Base-by-base conservation (phyloP, 1,140 invertebrate species). In the Sarcophaga bullata region DNA sequence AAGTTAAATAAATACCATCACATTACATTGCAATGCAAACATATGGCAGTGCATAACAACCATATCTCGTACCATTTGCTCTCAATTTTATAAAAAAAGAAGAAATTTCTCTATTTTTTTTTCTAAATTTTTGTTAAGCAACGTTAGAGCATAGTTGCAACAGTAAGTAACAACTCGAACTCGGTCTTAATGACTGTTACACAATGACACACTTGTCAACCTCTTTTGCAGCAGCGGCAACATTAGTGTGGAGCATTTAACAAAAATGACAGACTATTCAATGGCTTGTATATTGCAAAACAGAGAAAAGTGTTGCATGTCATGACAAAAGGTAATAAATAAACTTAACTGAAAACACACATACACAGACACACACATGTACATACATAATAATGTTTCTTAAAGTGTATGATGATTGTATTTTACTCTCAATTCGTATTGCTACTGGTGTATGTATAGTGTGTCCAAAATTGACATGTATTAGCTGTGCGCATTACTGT, bases 1-100 rank as follows among this genome's bases (percentile, higher is more conserved):
- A 78, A 78, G 75, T 52, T 78, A 50, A 78, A 48, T 52, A 52
- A 78, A 78, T 78, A 78, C 48, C 75, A 52, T 46, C 73, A 76
- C 75, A 78, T 50, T 37, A 37, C 15, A 8, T 68, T 25, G 62
- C n/a, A 68, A 9, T 8, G 7, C 73, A 54, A 10, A 54, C 52
- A 46, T 13, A 75, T n/a, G 17, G 13, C 0, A 47, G 46, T 2
- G n/a, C 10, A 73, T 50, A 78, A 50, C 19, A 72, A 19, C 62
- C 62, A 6, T 17, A 37, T 37, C 25, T 37, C 4, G 25, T 37
- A 37, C 4, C 25, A 68, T 68, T 68, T 68, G 62, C 62, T 68
- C 54, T 58, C 15, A 58, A 58, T 58, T 15, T 58, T 58, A 37
- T 2, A 37, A 37, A 37, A 37, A 37, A 37, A 37, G 25, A 37